Base-by-base conservation (phyloP, 30 jellyfish, hydroid and myxozoan species). In the Euphysa ruthae region DNA sequence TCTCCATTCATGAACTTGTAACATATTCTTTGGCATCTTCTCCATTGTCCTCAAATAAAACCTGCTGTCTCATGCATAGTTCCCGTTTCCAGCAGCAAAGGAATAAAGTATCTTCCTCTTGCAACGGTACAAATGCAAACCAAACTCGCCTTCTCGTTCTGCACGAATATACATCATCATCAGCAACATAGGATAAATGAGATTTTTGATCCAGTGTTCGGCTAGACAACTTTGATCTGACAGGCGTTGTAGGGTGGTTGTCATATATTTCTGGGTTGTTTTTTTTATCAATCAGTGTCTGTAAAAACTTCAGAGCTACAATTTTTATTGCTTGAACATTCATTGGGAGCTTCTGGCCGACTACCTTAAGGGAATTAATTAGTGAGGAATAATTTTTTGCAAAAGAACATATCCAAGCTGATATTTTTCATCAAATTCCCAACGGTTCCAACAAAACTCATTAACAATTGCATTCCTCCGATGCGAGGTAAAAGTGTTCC, bases 1-100 rank as follows among this genome's bases (percentile, higher is more conserved):
- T 55, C 56, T 16, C 69, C 69, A 1, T 4, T 16, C 69, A 55
- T 55, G 13, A 55, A 55, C 55, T 55, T 55, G 15, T 25, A 55
- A 43, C 13, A 55, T 34, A 29, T 55, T 25, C 16, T 3, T 29
- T 3, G 69, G 69, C 69, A 55, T 55, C 69, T 25, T 55, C 16
- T 4, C 38, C 25, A 55, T 55, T 16, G 69, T 20, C 6, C 69
- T 4, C 38, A 55, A 43, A 25, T 55, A 55, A 25, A 55, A 34
- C 16, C 22, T 55, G 1, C 69, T 43, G 35, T 55, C 69, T 27
- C 74, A 2, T 4, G 74, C 74, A 34, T 61, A 61, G 20, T 61
- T 61, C 74, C 62, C 19, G n/a, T 61, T 60, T 24, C 64, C 74
- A 4, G 74, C 74, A 61, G 74, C 70, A 16, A 61, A 61, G 60